phyloP scores from a whole-genome alignment of 2,113 vertebrate genomes.

The Varanus salvator region DNA sequence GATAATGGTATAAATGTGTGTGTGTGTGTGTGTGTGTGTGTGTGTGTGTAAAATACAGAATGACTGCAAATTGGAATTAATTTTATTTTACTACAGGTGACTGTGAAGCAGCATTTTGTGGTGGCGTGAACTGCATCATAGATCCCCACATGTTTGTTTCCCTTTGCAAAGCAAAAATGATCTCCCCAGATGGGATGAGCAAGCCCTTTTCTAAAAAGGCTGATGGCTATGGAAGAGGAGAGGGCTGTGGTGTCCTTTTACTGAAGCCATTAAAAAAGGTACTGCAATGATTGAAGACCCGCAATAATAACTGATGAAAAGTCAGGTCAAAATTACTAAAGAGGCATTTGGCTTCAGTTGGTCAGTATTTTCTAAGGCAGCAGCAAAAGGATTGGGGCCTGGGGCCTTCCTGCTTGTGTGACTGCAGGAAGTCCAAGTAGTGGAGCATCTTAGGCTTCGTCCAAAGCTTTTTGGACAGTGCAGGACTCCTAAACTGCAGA shows the following conservation, averaged over 20 bases:
- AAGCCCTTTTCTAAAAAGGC: slow-evolving; percentile 85
- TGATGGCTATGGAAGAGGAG: slow-evolving; percentile 88
- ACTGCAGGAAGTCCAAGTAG: too few species aligned
- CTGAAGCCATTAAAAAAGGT: slow-evolving; percentile 84
- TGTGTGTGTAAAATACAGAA: background rate
- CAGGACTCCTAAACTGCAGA: too few species aligned
- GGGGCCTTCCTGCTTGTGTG: too few species aligned
- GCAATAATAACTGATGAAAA: background rate
- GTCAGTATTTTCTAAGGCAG: too few species aligned
- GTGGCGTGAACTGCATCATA: slow-evolving; percentile 86
- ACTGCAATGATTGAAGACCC: background rate
- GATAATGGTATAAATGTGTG: too few species aligned
- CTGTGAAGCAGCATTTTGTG: slow-evolving; percentile 86
- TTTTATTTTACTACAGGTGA: slow-evolving; percentile 72
- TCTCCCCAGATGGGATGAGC: slow-evolving; percentile 85
- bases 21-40: too few species aligned
- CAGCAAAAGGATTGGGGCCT: too few species aligned
- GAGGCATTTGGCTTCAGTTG: background rate
- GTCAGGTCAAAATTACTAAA: background rate
- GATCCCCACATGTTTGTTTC: slow-evolving; percentile 83
- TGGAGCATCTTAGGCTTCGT: too few species aligned
- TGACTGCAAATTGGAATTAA: background rate
- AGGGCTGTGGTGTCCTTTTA: slow-evolving; percentile 86
- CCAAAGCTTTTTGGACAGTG: too few species aligned
- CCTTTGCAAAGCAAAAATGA: slow-evolving; percentile 89